These are phyloP conservation scores for Dryomyza anilis DNA, from an alignment of 2,888 invertebrate genomes.

Conservation along the genomic window DNA sequence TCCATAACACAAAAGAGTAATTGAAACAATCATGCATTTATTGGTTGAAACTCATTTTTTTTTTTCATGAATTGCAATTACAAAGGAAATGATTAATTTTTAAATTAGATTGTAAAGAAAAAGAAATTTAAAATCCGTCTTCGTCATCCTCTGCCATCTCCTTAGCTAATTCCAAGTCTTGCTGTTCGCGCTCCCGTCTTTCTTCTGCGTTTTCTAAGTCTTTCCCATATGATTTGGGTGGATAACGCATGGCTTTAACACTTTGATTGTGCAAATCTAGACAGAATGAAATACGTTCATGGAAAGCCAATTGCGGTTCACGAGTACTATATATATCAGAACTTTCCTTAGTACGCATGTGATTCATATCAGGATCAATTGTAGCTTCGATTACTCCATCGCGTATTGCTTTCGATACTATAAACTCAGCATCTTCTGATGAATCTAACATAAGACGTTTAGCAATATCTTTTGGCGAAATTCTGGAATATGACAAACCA, in stretches of 20 bases:
- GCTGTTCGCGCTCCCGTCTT: slow-evolving; percentile 92
- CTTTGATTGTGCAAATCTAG: slow-evolving; percentile 98
- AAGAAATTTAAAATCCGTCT: slow-evolving; percentile 76
- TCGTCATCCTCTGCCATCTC: slow-evolving; percentile 99
- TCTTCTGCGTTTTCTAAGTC: slow-evolving; percentile 98
- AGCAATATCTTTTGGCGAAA: slow-evolving; percentile 94
- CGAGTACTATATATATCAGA: slow-evolving; percentile 96
- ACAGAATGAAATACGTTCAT: slow-evolving; percentile 96
- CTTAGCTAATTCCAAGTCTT: slow-evolving; percentile 98
- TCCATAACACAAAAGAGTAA: too few species aligned
- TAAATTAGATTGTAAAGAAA: too few species aligned
- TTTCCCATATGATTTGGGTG: slow-evolving; percentile 97
- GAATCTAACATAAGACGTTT: slow-evolving; percentile 92
- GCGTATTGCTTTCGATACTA: slow-evolving; percentile 96
- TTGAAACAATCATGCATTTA: too few species aligned
- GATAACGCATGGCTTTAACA: slow-evolving; percentile 99
- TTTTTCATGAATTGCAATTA: too few species aligned
- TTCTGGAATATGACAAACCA: slow-evolving; percentile 93
- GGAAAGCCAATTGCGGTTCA: slow-evolving; percentile 94
- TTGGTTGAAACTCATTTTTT: too few species aligned
- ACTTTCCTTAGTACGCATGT: slow-evolving; percentile 97
- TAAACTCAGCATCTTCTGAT: slow-evolving; percentile 97
- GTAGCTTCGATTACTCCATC: slow-evolving; percentile 99
- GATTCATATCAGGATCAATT: slow-evolving; percentile 92
- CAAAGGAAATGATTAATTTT: too few species aligned